Conservation (phyloP, 2,888 invertebrate genomes). For the Caenorhabditis doughertyi region DNA sequence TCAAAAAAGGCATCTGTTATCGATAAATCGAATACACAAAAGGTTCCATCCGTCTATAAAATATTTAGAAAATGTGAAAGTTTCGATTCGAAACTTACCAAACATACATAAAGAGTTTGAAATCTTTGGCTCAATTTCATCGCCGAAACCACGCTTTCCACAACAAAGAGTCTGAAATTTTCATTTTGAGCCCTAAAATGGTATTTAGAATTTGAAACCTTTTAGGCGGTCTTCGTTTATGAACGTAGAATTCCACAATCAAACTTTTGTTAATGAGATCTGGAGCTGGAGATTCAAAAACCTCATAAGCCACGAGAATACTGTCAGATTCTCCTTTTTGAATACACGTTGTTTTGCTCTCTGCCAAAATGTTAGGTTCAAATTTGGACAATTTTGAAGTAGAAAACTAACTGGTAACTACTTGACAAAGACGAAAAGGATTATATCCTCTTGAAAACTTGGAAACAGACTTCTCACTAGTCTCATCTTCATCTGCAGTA, state of each 20-base stretch:
- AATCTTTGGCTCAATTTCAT: slow-evolving; percentile 37
- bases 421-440: slow-evolving; percentile 32
- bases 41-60: slow-evolving; percentile 48
- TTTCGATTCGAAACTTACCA: slow-evolving; percentile 31
- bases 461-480: slow-evolving; percentile 39
- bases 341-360: slow-evolving; percentile 48
- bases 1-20: slow-evolving; percentile 46
- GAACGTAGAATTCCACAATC: slow-evolving; percentile 61
- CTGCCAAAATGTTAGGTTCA: slow-evolving; percentile 7
- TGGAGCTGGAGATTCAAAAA: slow-evolving; percentile 53
- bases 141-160: slow-evolving; percentile 45
- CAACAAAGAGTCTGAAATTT: slow-evolving; percentile 62
- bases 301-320: slow-evolving; percentile 55
- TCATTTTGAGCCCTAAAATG: too few species aligned
- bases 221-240: slow-evolving; percentile 58
- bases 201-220: too few species aligned
- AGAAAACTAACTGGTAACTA: slow-evolving; percentile 32
- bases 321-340: slow-evolving; percentile 47
- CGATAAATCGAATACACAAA: slow-evolving; percentile 58
- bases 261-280: slow-evolving; percentile 53
- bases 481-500: slow-evolving; percentile 53
- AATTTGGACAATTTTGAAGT: not conserved
- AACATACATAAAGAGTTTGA: slow-evolving; percentile 37
- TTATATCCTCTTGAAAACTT: slow-evolving; percentile 59
- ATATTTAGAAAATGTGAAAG: not conserved